These are phyloP conservation scores for Physeter macrocephalus DNA, from an alignment of 2,113 vertebrate genomes.

Conservation along the genomic window DNA sequence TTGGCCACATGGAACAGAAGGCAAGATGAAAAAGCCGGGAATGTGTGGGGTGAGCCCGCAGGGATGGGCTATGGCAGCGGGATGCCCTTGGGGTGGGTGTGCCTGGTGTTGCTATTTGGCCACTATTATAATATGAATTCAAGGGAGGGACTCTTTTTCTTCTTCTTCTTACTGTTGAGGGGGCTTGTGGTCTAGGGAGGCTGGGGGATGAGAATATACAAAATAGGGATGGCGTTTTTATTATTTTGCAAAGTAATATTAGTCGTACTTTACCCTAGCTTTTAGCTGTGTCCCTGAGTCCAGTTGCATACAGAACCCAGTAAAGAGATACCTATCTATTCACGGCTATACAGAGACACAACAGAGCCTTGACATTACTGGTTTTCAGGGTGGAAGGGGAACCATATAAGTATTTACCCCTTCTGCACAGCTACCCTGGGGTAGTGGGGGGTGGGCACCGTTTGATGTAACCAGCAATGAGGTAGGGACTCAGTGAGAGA, in stretches of 20 bases:
- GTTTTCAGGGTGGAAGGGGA: neutral
- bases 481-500: neutral
- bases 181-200: neutral
- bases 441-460: neutral
- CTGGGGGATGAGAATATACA: neutral
- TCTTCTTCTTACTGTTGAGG: neutral
- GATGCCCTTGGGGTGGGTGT: neutral
- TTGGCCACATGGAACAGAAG: neutral
- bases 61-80: neutral
- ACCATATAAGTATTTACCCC: neutral
- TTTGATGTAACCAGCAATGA: neutral
- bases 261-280: neutral
- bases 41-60: neutral
- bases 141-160: neutral
- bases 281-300: neutral
- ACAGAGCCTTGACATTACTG: no score
- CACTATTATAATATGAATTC: neutral
- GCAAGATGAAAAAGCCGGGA: neutral
- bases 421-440: neutral
- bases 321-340: neutral
- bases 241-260: neutral
- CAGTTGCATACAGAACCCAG: neutral
- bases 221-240: neutral
- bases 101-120: neutral
- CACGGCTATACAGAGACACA: neutral